phyloP scores from a whole-genome alignment of 2,113 vertebrate species.

The Neopipo cinnamomea region DNA sequence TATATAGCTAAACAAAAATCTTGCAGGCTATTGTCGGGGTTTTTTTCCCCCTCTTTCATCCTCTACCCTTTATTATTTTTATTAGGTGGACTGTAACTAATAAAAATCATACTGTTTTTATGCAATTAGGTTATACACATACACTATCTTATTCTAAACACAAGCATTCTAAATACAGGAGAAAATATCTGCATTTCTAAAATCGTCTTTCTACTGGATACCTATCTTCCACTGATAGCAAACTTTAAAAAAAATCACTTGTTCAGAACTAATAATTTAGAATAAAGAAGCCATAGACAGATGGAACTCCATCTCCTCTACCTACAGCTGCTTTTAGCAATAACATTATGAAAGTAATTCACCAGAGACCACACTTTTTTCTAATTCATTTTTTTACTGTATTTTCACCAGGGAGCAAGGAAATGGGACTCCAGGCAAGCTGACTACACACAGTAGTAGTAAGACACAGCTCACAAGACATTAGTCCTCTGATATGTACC shows the following conservation, averaged over 20 bases:
- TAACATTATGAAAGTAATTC: neutral
- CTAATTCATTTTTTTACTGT: neutral
- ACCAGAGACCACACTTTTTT: neutral
- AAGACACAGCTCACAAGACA: neutral
- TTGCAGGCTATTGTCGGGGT: accelerated
- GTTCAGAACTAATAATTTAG: neutral
- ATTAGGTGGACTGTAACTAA: neutral
- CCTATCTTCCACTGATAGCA: neutral
- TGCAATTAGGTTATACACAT: neutral
- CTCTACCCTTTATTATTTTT: neutral
- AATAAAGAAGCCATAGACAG: neutral
- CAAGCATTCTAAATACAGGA: neutral
- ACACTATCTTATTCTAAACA: neutral
- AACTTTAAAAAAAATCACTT: neutral
- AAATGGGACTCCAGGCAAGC: neutral
- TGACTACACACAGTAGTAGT: neutral
- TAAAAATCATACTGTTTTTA: neutral
- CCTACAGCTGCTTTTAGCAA: neutral
- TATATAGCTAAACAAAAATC: neutral
- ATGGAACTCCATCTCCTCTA: neutral
- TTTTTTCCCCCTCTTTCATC: accelerated
- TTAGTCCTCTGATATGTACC: neutral
- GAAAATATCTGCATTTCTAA: neutral
- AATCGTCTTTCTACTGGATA: neutral
- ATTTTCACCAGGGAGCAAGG: neutral